These are phyloP conservation scores for Ceyx margarethae DNA, from an alignment of 2,113 vertebrate genomes.

Conservation along the genomic window DNA sequence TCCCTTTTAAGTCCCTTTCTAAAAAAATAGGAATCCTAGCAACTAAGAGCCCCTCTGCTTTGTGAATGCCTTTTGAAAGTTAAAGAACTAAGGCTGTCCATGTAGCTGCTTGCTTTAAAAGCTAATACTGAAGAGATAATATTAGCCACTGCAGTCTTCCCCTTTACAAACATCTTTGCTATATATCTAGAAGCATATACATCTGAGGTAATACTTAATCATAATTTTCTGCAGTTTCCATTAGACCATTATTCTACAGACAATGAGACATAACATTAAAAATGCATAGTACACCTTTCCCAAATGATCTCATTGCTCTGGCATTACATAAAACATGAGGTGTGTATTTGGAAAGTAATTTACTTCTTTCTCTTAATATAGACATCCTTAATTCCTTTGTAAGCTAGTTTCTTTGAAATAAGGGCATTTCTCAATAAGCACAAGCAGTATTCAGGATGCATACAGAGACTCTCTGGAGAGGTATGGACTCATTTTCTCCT, in stretches of 20 bases:
- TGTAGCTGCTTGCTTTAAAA: neutral
- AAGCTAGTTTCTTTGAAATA: neutral
- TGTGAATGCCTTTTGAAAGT: neutral
- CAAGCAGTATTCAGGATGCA: neutral
- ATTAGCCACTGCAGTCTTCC: neutral
- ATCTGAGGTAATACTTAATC: neutral
- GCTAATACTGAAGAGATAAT: neutral
- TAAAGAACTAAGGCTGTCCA: neutral
- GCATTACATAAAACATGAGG: neutral
- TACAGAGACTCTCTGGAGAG: neutral
- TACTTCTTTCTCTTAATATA: neutral
- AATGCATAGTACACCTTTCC: neutral
- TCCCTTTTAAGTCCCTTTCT: neutral
- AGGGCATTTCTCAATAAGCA: neutral
- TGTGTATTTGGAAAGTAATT: neutral
- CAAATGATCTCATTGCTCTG: neutral
- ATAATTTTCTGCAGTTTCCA: neutral
- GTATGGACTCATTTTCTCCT: neutral
- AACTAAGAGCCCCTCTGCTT: neutral
- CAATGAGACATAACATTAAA: neutral
- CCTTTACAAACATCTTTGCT: neutral
- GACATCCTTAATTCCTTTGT: neutral
- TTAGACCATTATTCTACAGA: neutral
- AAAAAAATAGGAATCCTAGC: neutral
- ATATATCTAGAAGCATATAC: accelerated